These are phyloP conservation scores for Callithrix jacchus DNA, from an alignment of 2,113 vertebrate species.

Conservation along the genomic window DNA sequence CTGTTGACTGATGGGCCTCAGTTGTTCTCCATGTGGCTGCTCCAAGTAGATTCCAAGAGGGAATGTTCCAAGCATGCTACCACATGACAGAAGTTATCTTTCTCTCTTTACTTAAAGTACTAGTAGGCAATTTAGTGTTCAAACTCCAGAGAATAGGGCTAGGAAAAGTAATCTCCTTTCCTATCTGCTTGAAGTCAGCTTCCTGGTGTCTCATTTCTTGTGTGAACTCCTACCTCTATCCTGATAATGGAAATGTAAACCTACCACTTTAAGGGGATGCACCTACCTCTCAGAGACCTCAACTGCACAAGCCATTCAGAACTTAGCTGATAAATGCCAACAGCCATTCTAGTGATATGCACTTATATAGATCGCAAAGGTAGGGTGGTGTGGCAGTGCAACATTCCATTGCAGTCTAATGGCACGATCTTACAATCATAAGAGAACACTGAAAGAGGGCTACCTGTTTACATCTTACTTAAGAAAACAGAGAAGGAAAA, in stretches of 20 bases:
- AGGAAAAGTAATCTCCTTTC: conserved; percentile 13
- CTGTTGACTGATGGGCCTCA: background rate
- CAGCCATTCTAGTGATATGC: background rate
- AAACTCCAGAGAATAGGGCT: background rate
- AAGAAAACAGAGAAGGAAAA: background rate
- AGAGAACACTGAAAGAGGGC: background rate
- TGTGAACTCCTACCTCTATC: background rate
- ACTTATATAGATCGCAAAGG: background rate
- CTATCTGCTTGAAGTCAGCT: background rate
- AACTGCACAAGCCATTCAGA: conserved; percentile 4
- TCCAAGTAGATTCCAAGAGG: background rate
- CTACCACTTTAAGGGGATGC: background rate
- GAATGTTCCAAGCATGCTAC: background rate
- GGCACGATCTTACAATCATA: background rate
- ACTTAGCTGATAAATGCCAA: background rate
- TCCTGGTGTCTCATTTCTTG: background rate
- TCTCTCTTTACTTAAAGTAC: background rate
- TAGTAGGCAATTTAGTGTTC: background rate
- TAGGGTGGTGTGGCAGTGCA: background rate
- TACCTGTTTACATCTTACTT: background rate
- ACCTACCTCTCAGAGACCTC: background rate
- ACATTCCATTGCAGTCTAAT: background rate
- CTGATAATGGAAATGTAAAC: background rate
- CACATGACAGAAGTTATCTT: background rate
- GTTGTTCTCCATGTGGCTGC: background rate